Base-by-base conservation (phyloP, 2,888 invertebrate genomes). In the Buathra laborator region DNA sequence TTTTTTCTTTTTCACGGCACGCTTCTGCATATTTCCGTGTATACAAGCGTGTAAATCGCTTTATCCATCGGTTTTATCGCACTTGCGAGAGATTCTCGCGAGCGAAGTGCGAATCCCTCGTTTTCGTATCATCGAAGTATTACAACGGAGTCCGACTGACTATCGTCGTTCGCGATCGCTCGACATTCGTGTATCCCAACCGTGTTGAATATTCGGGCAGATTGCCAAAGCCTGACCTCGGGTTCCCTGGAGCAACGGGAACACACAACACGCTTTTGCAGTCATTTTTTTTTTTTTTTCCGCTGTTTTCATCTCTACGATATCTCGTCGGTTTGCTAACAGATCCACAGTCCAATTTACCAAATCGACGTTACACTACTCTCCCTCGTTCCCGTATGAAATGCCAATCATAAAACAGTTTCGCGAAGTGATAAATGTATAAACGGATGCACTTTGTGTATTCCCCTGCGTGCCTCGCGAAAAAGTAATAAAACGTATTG, bases 401-500 rank as follows among this genome's bases (percentile, higher is more conserved):
- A 53, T 14, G 24, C 14, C 64, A 29, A 48, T 59, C 75, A 62
- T 81, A 62, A 81, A 74, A 68, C 48, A 10, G 37, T 75, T 75
- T 81, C 59, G 43, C 44, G 46, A 67, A 74, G 56, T 48, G 48
- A 68, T 75, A 68, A 81, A 81, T 67, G 68, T 75, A 81, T 81
- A 81, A 81, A 77, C 67, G 59, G 59, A 29, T 62, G 59, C 59
- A 62, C 59, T 62, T n/a, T 32, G 59, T 48, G n/a, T n/a, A 62
- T 29, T 62, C 2, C 59, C 12, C 12, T 12, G 48, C 32, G 32
- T 7, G 59, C 32, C 14, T 29, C 59, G 32, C 59, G 14, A 32
- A 29, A 37, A 32, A 32, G 32, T 32, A 62, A 32, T 62, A 12
- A 62, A 62, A 62, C 29, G 32, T 62, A 62, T 62, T 14, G 59